Conservation (phyloP, 1,140 invertebrate species). For the Trichonephila clavipes region DNA sequence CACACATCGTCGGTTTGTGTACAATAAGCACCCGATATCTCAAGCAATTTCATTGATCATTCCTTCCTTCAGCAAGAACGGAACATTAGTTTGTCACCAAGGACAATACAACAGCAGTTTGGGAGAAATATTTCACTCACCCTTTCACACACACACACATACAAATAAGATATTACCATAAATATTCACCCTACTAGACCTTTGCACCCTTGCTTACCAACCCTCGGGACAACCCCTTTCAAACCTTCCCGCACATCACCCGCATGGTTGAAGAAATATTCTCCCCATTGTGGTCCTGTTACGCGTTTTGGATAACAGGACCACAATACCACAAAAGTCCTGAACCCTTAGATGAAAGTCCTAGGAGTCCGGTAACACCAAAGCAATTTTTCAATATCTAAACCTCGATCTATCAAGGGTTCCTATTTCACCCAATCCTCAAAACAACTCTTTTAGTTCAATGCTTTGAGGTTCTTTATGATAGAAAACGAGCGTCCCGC, state of each 20-base stretch:
- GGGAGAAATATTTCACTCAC: neutral
- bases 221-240: conserved; percentile 14
- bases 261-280: neutral
- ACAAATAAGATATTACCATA: neutral
- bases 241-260: neutral
- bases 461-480: neutral
- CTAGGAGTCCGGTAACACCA: conserved; percentile 2
- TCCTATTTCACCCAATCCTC: conserved; percentile 44
- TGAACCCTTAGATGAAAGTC: neutral
- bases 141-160: neutral
- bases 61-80: neutral
- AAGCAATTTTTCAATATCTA: conserved; percentile 36
- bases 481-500: neutral
- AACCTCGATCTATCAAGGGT: conserved; percentile 18
- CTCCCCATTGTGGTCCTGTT: neutral
- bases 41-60: neutral
- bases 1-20: neutral
- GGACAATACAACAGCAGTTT: neutral
- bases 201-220: conserved; percentile 33
- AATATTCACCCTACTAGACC: conserved; percentile 28
- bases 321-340: conserved; percentile 31
- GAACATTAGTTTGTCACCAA: conserved; percentile 11
- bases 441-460: conserved; percentile 47
- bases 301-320: conserved; percentile 30
- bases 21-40: neutral